Evolutionary conservation across 2,888 invertebrate genomes (phyloP).

Genomic region (Theretra japonica): DNA sequence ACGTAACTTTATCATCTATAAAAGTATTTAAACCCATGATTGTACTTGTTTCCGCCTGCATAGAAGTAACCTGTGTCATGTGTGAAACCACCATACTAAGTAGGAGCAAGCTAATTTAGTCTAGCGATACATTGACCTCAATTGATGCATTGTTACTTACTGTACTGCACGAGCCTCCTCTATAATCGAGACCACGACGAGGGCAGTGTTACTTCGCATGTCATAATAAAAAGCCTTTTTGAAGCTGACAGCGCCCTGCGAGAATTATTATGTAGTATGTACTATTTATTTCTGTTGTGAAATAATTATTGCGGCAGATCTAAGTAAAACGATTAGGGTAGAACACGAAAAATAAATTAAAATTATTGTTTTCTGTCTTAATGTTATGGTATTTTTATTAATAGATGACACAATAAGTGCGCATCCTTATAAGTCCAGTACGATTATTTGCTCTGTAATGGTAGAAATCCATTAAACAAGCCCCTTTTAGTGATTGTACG

Average conservation of each 20-base stretch:
- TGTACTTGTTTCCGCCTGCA: no score
- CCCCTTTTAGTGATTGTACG: slow-evolving; percentile 83
- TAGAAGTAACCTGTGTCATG: no score
- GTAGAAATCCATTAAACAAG: slow-evolving; percentile 84
- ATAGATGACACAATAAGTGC: slow-evolving; percentile 51
- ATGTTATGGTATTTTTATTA: slow-evolving; percentile 36
- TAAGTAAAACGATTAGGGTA: slow-evolving; percentile 11
- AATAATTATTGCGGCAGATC: not conserved
- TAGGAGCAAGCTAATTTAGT: no score
- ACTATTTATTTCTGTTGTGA: not conserved
- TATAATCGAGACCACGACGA: no score
- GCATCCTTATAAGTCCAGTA: slow-evolving; percentile 70
- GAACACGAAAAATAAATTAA: slow-evolving; percentile 32
- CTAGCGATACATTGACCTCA: no score
- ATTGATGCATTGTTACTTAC: no score
- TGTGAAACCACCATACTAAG: no score
- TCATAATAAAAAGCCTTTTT: no score
- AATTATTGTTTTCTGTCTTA: not conserved
- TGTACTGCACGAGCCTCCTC: no score
- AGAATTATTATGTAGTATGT: not conserved
- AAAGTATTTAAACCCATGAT: no score
- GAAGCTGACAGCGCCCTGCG: not conserved
- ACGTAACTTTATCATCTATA: no score
- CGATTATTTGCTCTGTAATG: slow-evolving; percentile 84
- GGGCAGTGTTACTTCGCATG: no score